Evolutionary conservation across 1,140 invertebrate genomes (phyloP).

Genomic region (Ceratosolen fusciceps): DNA sequence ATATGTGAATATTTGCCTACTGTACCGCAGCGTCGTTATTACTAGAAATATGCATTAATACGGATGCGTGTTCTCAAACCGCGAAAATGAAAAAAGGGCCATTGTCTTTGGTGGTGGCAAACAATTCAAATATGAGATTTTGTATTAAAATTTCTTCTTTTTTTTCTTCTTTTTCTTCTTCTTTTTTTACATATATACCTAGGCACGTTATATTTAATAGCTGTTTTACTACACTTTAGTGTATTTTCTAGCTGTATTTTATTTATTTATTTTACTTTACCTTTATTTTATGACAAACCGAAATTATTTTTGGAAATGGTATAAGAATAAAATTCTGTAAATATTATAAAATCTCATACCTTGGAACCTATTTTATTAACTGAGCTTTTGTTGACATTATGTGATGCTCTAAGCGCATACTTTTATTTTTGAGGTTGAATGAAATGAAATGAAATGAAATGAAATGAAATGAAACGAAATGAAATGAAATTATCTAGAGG

Average conservation of each 20-base stretch:
- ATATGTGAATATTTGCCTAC: slow-evolving; percentile 9
- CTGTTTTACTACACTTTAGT: not conserved
- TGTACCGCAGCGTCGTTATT: not conserved
- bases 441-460: not conserved
- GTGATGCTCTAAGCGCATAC: not conserved
- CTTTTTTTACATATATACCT: not conserved
- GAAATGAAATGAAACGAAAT: too few relatives aligned
- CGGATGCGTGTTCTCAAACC: slow-evolving; percentile 2
- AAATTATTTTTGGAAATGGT: too few relatives aligned
- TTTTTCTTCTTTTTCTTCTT: too few relatives aligned
- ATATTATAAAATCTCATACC: slow-evolving; percentile 16
- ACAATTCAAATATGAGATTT: slow-evolving; percentile 37
- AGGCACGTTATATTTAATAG: too few relatives aligned
- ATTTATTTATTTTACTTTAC: not conserved
- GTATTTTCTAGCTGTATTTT: not conserved
- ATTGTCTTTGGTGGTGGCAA: not conserved
- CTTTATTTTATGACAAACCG: not conserved
- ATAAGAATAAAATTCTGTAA: slow-evolving; percentile 10
- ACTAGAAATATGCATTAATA: slow-evolving; percentile 12
- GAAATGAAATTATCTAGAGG: slow-evolving; percentile 4
- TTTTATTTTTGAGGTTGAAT: slow-evolving; percentile 3
- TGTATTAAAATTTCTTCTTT: too few relatives aligned
- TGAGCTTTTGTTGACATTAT: not conserved
- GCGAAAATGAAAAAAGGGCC: slow-evolving; percentile 1
- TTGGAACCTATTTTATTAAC: not conserved